Evolutionary conservation across 1,140 invertebrate genomes (phyloP).

Genomic region (Nebria ingens): DNA sequence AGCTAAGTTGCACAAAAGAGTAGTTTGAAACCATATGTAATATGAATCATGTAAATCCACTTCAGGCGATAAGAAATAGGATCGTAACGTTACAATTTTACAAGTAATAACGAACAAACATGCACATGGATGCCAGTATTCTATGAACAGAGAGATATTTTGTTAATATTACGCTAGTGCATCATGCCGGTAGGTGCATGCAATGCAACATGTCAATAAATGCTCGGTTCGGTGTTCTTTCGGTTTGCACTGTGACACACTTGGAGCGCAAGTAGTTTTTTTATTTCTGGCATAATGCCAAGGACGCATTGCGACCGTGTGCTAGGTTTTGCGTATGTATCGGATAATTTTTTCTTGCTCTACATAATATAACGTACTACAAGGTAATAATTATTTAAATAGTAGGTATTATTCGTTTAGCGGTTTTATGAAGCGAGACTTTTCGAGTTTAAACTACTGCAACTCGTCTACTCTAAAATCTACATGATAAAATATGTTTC

Average conservation of each 20-base stretch:
- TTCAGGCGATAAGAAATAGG: not conserved
- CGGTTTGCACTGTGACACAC: conserved; percentile 10
- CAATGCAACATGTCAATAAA: conserved; percentile 15
- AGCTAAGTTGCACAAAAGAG: too few species aligned
- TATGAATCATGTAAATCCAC: not conserved
- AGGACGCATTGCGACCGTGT: conserved; percentile 19
- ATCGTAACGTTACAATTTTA: not conserved
- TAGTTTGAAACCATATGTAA: too few species aligned
- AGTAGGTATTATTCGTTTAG: not conserved
- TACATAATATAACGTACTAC: not conserved
- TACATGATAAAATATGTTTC: not conserved
- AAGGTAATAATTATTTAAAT: too few species aligned
- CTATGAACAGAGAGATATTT: not conserved
- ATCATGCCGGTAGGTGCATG: not conserved
- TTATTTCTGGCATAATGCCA: conserved; percentile 14
- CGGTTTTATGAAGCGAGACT: not conserved
- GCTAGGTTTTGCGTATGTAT: not conserved
- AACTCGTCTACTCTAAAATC: not conserved
- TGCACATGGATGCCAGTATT: not conserved
- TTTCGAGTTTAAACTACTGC: too few species aligned
- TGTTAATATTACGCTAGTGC: not conserved
- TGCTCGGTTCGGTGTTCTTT: not conserved
- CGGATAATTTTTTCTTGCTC: not conserved
- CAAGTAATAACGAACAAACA: not conserved
- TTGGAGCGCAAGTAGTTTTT: conserved; percentile 3